Evolutionary conservation across 1,140 invertebrate genomes (phyloP), one percentile per base, ranked within the genome.

Genomic region (Drosophila nebulosa): DNA sequence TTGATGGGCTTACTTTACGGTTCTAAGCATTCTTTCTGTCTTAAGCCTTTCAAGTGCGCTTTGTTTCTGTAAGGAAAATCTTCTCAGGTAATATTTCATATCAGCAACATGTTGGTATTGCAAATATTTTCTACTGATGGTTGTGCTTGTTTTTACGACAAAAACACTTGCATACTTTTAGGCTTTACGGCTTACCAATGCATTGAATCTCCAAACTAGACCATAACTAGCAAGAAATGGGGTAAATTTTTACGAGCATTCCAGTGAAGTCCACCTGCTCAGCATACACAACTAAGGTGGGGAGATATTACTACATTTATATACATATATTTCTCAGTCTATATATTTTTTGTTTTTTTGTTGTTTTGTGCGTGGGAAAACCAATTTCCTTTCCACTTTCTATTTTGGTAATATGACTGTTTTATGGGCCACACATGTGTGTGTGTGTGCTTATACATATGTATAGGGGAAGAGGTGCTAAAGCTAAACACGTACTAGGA

Each of bases 401-500:
- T 58, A 64, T 68, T 86, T 85, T 69, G 74, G 83, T 83, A 86
- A 86, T 86, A 86, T 86, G 78, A 78, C 71, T 78, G 78, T 86
- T 86, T 86, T 86, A 86, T 88, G 83, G 74, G 68, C 70, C 71
- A 86, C 78, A 78, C 81, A 86, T 86, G 75, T 88, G 83, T 46
- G 39, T 18, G 27, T 30, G 64, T 62, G 22, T 46, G 50, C 56
- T n/a, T n/a, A n/a, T n/a, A n/a, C n/a, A n/a, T n/a, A n/a, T n/a
- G n/a, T n/a, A n/a, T n/a, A n/a, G n/a, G n/a, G 63, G 62, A 50
- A 51, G 58, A 83, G 78, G 83, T 79, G 83, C 83, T 79, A 86
- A 88, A 83, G 74, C 83, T 86, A 88, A 86, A 88, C 83, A 86
- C 83, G 83, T 88, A 86, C 74, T 86, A 75, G 22, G 32, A 60